Evolutionary conservation across 1,140 invertebrate genomes (phyloP).

Genomic region (Anadara kagoshimensis): DNA sequence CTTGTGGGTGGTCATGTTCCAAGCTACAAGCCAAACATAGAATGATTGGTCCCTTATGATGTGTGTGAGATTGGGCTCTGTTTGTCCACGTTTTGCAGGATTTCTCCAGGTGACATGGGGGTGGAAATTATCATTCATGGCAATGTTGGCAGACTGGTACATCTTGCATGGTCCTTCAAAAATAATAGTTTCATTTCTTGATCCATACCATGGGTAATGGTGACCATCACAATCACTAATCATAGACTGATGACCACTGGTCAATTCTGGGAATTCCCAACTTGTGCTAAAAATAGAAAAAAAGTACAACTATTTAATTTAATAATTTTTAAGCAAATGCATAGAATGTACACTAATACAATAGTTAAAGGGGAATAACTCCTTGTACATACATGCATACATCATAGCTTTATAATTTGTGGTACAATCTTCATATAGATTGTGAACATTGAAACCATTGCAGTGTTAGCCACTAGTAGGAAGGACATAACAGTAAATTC

Average conservation of each 20-base stretch:
- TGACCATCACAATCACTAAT: slow-evolving; percentile 73
- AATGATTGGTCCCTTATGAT: slow-evolving; percentile 72
- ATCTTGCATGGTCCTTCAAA: slow-evolving; percentile 69
- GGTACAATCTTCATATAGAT: too few species aligned
- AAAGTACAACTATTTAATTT: not conserved
- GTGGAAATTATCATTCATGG: slow-evolving; percentile 75
- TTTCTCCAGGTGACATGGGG: slow-evolving; percentile 74
- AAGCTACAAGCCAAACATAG: slow-evolving; percentile 72
- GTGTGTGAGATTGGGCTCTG: slow-evolving; percentile 68
- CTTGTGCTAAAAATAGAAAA: slow-evolving; percentile 64
- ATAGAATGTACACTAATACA: not conserved
- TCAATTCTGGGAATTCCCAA: slow-evolving; percentile 74
- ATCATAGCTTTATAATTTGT: too few species aligned
- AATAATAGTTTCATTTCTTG: slow-evolving; percentile 68
- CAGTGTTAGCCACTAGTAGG: too few species aligned
- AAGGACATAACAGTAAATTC: too few species aligned
- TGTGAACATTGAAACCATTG: too few species aligned
- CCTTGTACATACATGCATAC: too few species aligned
- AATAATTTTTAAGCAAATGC: not conserved
- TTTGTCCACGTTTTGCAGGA: slow-evolving; percentile 65
- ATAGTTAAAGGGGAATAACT: too few species aligned
- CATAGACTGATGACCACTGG: slow-evolving; percentile 69
- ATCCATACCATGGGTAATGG: slow-evolving; percentile 74
- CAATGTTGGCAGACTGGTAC: slow-evolving; percentile 66
- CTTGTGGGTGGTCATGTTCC: slow-evolving; percentile 68